Evolutionary conservation across 2,797 vertebrate genomes (phyloP), one percentile per base, ranked within the genome.

Genomic region (Falco peregrinus): DNA sequence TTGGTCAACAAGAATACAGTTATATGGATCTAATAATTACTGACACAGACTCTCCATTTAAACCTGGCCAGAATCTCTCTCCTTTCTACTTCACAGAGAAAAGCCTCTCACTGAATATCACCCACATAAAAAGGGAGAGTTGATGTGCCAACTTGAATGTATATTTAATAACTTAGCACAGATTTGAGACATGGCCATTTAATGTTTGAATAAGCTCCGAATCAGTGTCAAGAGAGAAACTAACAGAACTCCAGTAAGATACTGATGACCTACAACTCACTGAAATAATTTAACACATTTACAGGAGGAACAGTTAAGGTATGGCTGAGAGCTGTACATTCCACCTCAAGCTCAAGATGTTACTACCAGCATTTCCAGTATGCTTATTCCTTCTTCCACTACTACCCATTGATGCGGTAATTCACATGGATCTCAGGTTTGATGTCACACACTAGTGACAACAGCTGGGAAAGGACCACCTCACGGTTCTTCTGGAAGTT

Each of bases 341-440:
- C 75, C 93, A 95, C 22, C 90, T 31, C 80, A 93, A 82, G 69
- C 90, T 88, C 70, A 89, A 89, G 84, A 35, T 3, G 14, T 71
- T 16, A 57, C 71, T 75, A 92, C 73, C 93, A 80, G 94, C 75
- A 37, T 14, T 75, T 63, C 81, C 77, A 76, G 64, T 9, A 75
- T 5, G 13, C 33, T 37, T 3, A 12, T 26, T 25, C 61, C 63
- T 50, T 25, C 47, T 43, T 15, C 47, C 59, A 48, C 39, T 18
- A 24, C 91, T 98, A 98, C 19, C 98, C 98, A 2, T 97, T 98
- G 85, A 98, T 95, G 85, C 98, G 98, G 29, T 98, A 98, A 92
- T 98, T 98, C 61, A 98, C 90, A 0, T 98, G 98, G 94, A 98
- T 98, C 93, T 98, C 97, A 4, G 98, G 98, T 60, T 97, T 98